phyloP scores from a whole-genome alignment of 2,888 invertebrate species.

The Arrhopalites spinosus region DNA sequence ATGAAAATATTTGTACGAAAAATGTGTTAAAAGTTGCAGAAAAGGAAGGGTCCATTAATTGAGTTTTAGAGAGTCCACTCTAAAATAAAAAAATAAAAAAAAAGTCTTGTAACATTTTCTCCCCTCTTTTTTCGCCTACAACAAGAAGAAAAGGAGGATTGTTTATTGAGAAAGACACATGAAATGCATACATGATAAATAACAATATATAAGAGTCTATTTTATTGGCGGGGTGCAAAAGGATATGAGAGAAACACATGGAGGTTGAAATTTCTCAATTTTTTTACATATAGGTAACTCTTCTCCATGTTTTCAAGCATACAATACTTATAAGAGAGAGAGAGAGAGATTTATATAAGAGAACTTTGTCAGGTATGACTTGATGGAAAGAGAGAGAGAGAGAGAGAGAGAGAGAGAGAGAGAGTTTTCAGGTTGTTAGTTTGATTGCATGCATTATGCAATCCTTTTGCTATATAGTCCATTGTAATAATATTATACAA shows the following conservation, averaged over 20 bases:
- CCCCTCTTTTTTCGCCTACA: neutral
- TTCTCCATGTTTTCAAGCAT: neutral
- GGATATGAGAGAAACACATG: too few relatives aligned
- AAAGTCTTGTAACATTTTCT: neutral
- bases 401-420: neutral
- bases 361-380: too few relatives aligned
- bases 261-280: neutral
- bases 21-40: neutral
- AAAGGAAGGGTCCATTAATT: slow-evolving; percentile 17
- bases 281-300: neutral
- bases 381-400: too few relatives aligned
- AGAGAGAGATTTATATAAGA: too few relatives aligned
- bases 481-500: neutral
- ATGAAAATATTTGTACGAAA: neutral
- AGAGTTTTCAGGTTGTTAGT: neutral
- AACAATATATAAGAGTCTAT: neutral
- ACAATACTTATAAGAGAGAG: too few relatives aligned
- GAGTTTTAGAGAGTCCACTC: neutral
- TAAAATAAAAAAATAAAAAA: neutral
- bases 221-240: too few relatives aligned
- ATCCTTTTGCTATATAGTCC: neutral
- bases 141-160: too few relatives aligned
- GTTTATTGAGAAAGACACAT: too few relatives aligned
- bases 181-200: neutral
- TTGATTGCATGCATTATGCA: neutral